phyloP scores from a whole-genome alignment of 2,113 vertebrate genomes.

The Columbina picui region DNA sequence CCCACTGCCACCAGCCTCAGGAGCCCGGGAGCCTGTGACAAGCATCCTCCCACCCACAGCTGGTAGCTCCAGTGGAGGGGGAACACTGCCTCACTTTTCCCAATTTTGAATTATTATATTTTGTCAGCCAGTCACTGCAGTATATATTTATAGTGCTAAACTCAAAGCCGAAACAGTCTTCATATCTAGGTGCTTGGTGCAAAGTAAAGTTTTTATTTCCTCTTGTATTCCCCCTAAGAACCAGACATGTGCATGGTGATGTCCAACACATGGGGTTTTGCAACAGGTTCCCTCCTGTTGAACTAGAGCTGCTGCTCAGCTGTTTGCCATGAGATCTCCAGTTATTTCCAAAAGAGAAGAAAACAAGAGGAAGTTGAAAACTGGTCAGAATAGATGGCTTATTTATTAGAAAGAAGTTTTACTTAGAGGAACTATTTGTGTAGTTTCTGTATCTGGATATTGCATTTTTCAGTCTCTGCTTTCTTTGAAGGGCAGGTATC shows the following conservation, averaged over 20 bases:
- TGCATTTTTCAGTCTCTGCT: neutral
- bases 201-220: neutral
- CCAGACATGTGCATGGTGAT: neutral
- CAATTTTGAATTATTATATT: neutral
- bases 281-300: neutral
- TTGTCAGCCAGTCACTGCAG: neutral
- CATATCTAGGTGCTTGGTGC: neutral
- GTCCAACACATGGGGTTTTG: neutral
- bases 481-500: neutral
- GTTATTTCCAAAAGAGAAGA: neutral
- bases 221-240: neutral
- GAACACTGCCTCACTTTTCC: neutral
- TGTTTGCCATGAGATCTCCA: neutral
- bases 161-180: neutral
- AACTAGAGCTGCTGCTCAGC: neutral
- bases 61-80: neutral
- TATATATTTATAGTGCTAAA: neutral
- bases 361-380: neutral
- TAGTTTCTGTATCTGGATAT: neutral
- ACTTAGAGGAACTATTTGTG: neutral
- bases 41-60: neutral
- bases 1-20: neutral
- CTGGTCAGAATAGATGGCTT: neutral
- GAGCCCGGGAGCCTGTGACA: neutral
- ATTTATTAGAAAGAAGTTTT: neutral